Base-by-base conservation (phyloP, 2,888 invertebrate genomes). In the Chrysolina haemoptera region DNA sequence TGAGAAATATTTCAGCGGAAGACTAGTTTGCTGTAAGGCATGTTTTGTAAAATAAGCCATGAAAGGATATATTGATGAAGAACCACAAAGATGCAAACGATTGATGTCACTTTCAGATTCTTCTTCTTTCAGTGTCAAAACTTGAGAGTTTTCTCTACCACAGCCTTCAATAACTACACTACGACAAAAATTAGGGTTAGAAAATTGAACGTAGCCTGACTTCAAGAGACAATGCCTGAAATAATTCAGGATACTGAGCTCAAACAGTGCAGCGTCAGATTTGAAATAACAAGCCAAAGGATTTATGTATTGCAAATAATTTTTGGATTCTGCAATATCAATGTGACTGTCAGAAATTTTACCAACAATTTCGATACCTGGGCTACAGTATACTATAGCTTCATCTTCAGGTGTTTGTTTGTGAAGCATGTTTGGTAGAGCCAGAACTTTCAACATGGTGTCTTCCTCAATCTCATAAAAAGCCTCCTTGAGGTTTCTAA, bases 121-220 rank as follows among this genome's bases (percentile, higher is more conserved):
- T 62, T 90, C 89, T 74, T 91, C 89, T 78, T 91, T 88, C 48
- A 94, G 84, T 68, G 93, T 90, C 80, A 93, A 94, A 11, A 91
- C 88, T n/a, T 88, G 83, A 46, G 88, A 82, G 0, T 90, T 87
- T 80, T 92, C 88, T 43, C 88, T 83, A 1, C 93, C 93, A 81
- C 93, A 91, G 64, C 94, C 95, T 88, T 96, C 95, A 8, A 95
- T 88, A 4, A 96, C 88, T 1, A 94, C 88, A 84, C 94, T 94
- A 70, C 94, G 92, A 6, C 91, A 90, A 88, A 96, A 95, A 88
- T 96, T 95, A 0, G 95, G 90, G 86, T 95, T 95, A 0, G 93
- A 92, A 81, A 94, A 92, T 82, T 92, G 92, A 0, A 90, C 85
- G 83, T 91, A 94, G n/a, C 90, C 88, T 12, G 88, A 86, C 0